Evolutionary conservation across 2,888 invertebrate species (phyloP).

Genomic region (Rugalucina vietnamica): DNA sequence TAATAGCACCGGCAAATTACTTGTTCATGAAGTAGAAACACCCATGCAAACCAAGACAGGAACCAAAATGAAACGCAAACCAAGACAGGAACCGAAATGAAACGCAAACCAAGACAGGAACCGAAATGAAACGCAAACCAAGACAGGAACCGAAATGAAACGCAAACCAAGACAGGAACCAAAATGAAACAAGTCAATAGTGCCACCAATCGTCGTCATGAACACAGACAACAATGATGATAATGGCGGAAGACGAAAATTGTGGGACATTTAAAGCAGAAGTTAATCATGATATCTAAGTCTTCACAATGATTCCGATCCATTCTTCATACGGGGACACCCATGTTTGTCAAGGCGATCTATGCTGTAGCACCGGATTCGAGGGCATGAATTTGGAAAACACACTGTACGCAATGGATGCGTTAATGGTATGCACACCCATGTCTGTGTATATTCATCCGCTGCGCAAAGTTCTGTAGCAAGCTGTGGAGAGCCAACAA

Average conservation of each 20-base stretch:
- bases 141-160: no score
- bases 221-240: no score
- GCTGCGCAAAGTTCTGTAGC: conserved; percentile 39
- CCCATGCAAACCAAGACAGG: not conserved
- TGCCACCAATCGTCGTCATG: no score
- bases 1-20: conserved; percentile 31
- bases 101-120: no score
- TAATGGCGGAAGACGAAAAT: no score
- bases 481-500: conserved; percentile 49
- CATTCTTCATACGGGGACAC: not conserved
- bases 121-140: no score
- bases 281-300: conserved; percentile 52
- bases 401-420: conserved; percentile 46
- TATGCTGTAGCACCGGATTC: conserved; percentile 40
- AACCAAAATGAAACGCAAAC: no score
- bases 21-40: conserved; percentile 35
- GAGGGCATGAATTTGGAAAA: conserved; percentile 28
- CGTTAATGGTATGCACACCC: conserved; percentile 53
- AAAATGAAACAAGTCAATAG: no score
- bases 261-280: conserved; percentile 20
- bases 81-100: no score
- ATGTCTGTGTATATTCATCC: conserved; percentile 44
- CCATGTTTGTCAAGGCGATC: conserved; percentile 40
- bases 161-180: no score
- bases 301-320: conserved; percentile 14